These are phyloP conservation scores for Ahaetulla prasina DNA, from an alignment of 2,113 vertebrate genomes.

Conservation along the genomic window DNA sequence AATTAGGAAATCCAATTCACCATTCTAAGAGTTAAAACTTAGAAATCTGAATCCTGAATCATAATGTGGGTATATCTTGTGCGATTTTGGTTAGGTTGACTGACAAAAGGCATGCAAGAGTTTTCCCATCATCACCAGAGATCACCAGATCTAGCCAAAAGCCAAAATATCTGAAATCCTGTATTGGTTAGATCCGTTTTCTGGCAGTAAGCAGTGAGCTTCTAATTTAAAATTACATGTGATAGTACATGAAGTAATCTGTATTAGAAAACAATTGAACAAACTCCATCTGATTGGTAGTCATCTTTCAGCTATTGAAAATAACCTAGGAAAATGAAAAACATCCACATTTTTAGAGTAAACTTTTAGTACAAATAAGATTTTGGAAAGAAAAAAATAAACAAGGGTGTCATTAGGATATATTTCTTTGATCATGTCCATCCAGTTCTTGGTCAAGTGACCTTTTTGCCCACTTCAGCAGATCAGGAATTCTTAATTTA, in stretches of 20 bases:
- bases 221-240: background rate
- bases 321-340: background rate
- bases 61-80: background rate
- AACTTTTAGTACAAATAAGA: background rate
- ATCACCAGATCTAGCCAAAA: background rate
- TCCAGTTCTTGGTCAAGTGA: constrained; percentile 29
- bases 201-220: background rate
- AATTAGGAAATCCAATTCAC: constrained; percentile 17
- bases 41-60: too few species aligned
- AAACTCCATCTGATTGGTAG: background rate
- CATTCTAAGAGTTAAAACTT: background rate
- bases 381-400: background rate
- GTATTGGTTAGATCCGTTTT: background rate
- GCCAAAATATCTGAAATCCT: background rate
- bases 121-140: background rate
- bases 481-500: constrained; percentile 36
- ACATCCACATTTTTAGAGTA: background rate
- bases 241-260: background rate
- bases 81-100: background rate
- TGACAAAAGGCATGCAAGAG: background rate
- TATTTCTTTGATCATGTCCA: background rate
- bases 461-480: constrained; percentile 27
- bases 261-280: background rate
- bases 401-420: background rate
- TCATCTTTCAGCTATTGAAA: background rate